Evolutionary conservation across 2,797 vertebrate species (phyloP), one percentile per base, ranked within the genome.

Genomic region (Dipus sagitta): DNA sequence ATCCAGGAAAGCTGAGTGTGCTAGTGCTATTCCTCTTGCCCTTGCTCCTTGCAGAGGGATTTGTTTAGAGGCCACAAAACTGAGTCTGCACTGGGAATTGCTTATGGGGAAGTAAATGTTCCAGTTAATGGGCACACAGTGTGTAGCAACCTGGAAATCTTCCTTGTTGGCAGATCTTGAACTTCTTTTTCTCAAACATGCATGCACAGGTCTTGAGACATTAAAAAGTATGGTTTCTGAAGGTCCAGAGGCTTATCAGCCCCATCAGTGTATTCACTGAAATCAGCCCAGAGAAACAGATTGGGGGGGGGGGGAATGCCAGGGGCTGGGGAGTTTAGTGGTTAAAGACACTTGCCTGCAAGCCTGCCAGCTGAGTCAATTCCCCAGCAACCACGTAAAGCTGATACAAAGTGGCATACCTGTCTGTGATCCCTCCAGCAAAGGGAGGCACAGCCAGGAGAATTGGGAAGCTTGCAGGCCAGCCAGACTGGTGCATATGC

Each of bases 141-240:
- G 54, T 58, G 71, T 78, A 90, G 93, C 88, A 96, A 94, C 28
- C 86, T 94, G 86, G 82, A 96, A 94, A 77, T 94, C 68, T 94
- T 96, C 93, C 85, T 92, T 93, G 75, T 94, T 96, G 88, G 76
- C 86, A 93, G 92, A 93, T 94, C 88, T 96, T 77, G 92, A 88
- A 71, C 82, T 97, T 95, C 90, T 76, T 93, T 96, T 96, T 64
- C 47, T 92, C 34, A 71, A 93, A 81, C 10, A 82, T 82, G 76
- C 65, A 86, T 82, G 86, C 74, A 87, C 64, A 93, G 64, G 30
- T 94, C 90, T 95, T 95, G 83, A 92, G 86, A 93, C 70, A 85
- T 20, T 32, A 72, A 82, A 62, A 95, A 82, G 28, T 85, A 77
- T 96, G 90, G 94, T 93, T 97, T 96, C 74, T 93, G 83, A 95